Base-by-base conservation (phyloP, 2,888 invertebrate genomes). In the Sesia apiformis region DNA sequence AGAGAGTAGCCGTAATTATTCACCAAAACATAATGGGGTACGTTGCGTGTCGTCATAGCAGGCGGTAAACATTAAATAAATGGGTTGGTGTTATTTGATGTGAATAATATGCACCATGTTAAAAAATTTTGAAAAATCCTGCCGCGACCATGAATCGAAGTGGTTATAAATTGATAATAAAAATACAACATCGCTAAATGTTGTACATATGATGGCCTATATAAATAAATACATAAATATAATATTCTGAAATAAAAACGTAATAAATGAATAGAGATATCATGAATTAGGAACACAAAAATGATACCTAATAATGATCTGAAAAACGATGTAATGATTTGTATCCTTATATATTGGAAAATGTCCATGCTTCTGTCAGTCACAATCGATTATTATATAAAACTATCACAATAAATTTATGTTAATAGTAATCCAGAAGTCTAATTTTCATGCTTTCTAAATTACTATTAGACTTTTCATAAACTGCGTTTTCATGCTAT, bases 361-460 rank as follows among this genome's bases (percentile, higher is more conserved):
- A 57, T 66, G 63, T 68, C 69, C 76, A 84, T 84, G 84, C 84
- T 79, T 78, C 80, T 81, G 84, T 84, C 84, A 83, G 84, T 80
- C 79, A 62, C 58, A 39, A 46, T 46, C 46, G n/a, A 23, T 23
- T 23, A 23, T 23, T 23, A 23, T 23, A 23, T 23, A 23, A 23
- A 23, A 23, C 23, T 2, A 23, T 23, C 23, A 23, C 23, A 1
- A 23, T 23, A 23, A 23, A 23, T 23, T 23, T 23, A 23, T 23
- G 23, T 23, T 23, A 23, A 23, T 23, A 23, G 23, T 23, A 23
- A 23, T 23, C 2, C 23, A 23, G 23, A 23, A 23, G 23, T 23
- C 23, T 23, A 23, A 23, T 23, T 23, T 23, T 46, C 46, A 46
- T 46, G 46, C 46, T 46, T 46, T 23, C 46, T 46, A 46, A 46